Conservation (phyloP, 2,888 invertebrate species). For the Drosophila paranaensis region DNA sequence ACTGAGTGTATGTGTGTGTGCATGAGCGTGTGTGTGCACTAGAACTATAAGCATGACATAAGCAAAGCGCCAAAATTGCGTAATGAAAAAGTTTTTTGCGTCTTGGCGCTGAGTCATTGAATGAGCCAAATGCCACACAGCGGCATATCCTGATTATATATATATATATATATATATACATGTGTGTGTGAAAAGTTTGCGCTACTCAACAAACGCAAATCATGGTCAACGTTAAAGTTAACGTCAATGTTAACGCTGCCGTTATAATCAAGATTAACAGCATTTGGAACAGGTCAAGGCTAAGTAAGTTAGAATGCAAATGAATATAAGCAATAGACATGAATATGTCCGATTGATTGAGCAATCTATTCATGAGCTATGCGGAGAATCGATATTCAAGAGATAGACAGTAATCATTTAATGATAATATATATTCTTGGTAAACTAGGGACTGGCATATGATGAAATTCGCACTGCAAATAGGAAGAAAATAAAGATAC, state of each 20-base stretch:
- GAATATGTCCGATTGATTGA: not conserved
- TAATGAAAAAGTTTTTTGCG: slow-evolving; percentile 73
- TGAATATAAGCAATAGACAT: not conserved
- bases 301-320: not conserved
- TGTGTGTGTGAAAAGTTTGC: slow-evolving; percentile 38
- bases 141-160: slow-evolving; percentile 14
- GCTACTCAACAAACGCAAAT: slow-evolving; percentile 52
- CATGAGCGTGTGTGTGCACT: slow-evolving; percentile 23
- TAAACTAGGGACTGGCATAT: no score
- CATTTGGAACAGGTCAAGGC: slow-evolving; percentile 32
- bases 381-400: no score
- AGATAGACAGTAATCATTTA: no score
- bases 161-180: not conserved
- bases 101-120: slow-evolving; percentile 43
- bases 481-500: no score
- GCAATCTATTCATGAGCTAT: not conserved
- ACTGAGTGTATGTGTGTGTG: slow-evolving; percentile 8
- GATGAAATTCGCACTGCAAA: no score
- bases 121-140: slow-evolving; percentile 20
- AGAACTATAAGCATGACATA: slow-evolving; percentile 62
- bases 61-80: slow-evolving; percentile 66
- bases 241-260: slow-evolving; percentile 22
- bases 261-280: slow-evolving; percentile 50
- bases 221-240: slow-evolving; percentile 33
- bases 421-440: no score